Conservation (phyloP, 2,797 vertebrate genomes). For the Nannoperca australis region DNA sequence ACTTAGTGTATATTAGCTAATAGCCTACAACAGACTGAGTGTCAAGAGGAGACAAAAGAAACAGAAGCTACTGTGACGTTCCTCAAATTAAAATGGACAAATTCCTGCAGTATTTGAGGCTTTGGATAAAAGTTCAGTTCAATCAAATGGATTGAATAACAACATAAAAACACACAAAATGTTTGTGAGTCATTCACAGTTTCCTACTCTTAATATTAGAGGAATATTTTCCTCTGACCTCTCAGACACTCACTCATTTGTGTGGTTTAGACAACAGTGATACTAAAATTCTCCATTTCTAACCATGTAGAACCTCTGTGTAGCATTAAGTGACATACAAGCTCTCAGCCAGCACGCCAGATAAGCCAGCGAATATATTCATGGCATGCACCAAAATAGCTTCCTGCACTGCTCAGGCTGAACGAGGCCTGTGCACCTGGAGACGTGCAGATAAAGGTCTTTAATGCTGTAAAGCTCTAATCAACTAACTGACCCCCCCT, state of each 20-base stretch:
- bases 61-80: constrained; percentile 7
- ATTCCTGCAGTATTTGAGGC: background rate
- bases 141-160: background rate
- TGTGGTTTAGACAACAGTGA: constrained; percentile 13
- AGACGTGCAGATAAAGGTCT: constrained; percentile 14
- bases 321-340: constrained; percentile 14
- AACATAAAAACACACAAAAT: background rate
- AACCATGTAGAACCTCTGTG: constrained; percentile 34
- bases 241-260: constrained; percentile 39
- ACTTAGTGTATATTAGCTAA: background rate
- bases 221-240: constrained; percentile 21
- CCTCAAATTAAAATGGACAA: constrained; percentile 1
- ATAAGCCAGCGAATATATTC: constrained; percentile 12
- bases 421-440: constrained; percentile 30
- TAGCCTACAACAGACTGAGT: constrained; percentile 29
- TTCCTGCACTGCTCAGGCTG: constrained; percentile 37
- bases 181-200: background rate
- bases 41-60: constrained; percentile 21
- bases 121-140: background rate
- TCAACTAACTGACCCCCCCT: constrained; percentile 39
- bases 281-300: constrained; percentile 59
- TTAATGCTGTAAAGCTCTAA: constrained; percentile 29
- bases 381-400: constrained; percentile 47
- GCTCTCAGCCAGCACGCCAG: constrained; percentile 21
- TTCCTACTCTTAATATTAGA: constrained; percentile 1